Base-by-base conservation (phyloP, 2,113 vertebrate species). In the Ardeotis arabs region DNA sequence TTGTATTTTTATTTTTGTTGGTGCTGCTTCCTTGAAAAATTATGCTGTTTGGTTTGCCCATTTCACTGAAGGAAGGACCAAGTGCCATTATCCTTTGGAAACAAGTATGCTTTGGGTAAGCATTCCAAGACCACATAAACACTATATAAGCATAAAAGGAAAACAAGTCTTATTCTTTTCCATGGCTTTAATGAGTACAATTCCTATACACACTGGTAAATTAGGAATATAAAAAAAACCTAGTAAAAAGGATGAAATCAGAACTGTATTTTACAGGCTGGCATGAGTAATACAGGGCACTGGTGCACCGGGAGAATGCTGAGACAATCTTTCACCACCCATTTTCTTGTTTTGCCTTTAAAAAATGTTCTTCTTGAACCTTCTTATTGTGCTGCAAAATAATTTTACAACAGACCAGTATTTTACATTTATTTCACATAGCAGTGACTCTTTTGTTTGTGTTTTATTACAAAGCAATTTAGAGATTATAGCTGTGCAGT, bases 31-130 rank as follows among this genome's bases (percentile, higher is more conserved):
- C 45, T 83, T 73, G 64, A 87, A 90, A 87, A 90, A 77, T 73
- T 2, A 56, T 69, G 19, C 33, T 66, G 10, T 74, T 94, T 85
- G 39, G 9, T 93, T 95, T 91, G 52, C 64, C 44, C 33, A 9
- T 41, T 94, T 81, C 64, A 80, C 12, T 0, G 2, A 84, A 53
- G 18, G 28, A 58, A 63, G 50, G 33, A 77, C 44, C 23, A 75
- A 62, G 10, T 44, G 31, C 33, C 31, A 28, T 94, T 89, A 89
- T 16, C 33, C 47, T 84, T 70, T 78, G n/a, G 47, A 92, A 92
- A 63, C 31, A 77, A 93, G 20, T 68, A 53, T 56, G 56, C 44
- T 95, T 90, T 84, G 39, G 33, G 87, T 84, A 95, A 95, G 84
- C 86, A 89, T 77, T 87, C 76, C 17, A 75, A 87, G 59, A 63